Evolutionary conservation across 2,797 vertebrate genomes (phyloP).

Genomic region (Amazona finschi): DNA sequence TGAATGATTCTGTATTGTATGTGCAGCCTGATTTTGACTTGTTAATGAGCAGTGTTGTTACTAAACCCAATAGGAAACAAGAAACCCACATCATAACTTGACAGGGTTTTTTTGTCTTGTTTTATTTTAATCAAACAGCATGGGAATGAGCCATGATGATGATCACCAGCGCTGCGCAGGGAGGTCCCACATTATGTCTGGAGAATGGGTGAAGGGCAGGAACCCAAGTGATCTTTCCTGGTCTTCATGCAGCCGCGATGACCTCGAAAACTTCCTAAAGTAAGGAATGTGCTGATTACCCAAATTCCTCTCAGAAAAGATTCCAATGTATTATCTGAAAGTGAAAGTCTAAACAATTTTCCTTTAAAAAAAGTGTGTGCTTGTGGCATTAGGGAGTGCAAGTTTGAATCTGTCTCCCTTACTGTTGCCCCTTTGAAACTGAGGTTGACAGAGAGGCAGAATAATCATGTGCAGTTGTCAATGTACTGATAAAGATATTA

Average conservation of each 20-base stretch:
- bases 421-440: background rate
- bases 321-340: background rate
- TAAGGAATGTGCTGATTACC: slow-evolving; percentile 67
- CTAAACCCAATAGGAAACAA: background rate
- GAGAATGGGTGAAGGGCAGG: slow-evolving; percentile 96
- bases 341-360: background rate
- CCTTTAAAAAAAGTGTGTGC: background rate
- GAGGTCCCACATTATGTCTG: slow-evolving; percentile 96
- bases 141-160: slow-evolving; percentile 97
- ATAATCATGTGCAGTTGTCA: background rate
- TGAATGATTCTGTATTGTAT: background rate
- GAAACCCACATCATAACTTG: background rate
- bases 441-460: background rate
- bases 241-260: slow-evolving; percentile 93
- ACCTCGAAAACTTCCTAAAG: slow-evolving; percentile 95
- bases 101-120: background rate
- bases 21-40: background rate
- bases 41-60: background rate
- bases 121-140: slow-evolving; percentile 72
- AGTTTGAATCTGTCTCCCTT: background rate
- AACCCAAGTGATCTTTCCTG: slow-evolving; percentile 96
- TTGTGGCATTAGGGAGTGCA: background rate
- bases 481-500: background rate
- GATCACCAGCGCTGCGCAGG: slow-evolving; percentile 89
- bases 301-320: background rate